A percentile compares a stretch with the other conserved stretches of the same genome.
Conservation (phyloP, 1,140 invertebrate genomes). For the Oncopeltus fasciatus region DNA sequence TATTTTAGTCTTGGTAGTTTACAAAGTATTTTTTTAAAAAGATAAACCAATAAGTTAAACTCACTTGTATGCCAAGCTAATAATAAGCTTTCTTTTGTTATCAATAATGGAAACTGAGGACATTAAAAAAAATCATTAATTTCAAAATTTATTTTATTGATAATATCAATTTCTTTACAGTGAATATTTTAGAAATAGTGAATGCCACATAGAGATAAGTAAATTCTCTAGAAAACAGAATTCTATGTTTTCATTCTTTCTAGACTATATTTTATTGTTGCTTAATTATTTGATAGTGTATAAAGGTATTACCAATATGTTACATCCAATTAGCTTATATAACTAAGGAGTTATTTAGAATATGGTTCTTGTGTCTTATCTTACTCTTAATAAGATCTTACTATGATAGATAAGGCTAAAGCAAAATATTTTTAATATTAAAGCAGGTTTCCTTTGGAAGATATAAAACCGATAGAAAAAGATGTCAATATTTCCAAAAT, state of each 20-base stretch:
- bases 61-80: too few relatives aligned
- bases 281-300: conserved; percentile 14
- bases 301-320: conserved; percentile 20
- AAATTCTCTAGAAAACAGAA: conserved; percentile 10
- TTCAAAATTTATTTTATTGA: conserved; percentile 17
- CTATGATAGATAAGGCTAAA: neutral
- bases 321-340: conserved; percentile 6
- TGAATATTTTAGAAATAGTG: conserved; percentile 19
- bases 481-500: too few relatives aligned
- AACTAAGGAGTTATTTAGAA: conserved; percentile 19
- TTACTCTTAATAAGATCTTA: neutral
- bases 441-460: neutral
- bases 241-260: neutral
- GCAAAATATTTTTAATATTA: neutral
- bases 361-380: conserved; percentile 19
- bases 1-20: too few relatives aligned
- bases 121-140: too few relatives aligned
- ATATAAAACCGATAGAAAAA: too few relatives aligned
- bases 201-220: conserved; percentile 16
- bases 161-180: conserved; percentile 17
- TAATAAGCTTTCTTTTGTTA: too few relatives aligned
- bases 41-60: too few relatives aligned
- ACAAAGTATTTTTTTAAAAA: too few relatives aligned
- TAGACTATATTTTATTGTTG: conserved; percentile 2
- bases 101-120: too few relatives aligned